Base-by-base conservation (phyloP, 2,113 vertebrate species). In the Brachyistius frenatus region DNA sequence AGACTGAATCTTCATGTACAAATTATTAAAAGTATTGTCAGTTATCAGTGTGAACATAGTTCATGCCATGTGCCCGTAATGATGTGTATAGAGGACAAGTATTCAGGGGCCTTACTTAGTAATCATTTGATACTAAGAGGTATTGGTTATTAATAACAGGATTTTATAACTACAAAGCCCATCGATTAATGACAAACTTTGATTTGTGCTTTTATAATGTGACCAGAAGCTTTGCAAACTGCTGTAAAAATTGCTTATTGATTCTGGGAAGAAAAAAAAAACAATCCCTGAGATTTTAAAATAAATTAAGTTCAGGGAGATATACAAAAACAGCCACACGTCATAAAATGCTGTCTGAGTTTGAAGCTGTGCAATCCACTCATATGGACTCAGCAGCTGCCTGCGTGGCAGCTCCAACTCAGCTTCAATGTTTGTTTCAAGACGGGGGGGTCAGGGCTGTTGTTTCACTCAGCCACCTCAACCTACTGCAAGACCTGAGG, bases 361-460 rank as follows among this genome's bases (percentile, higher is more conserved):
- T 31, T 62, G 79, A 33, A 49, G 53, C 23, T 44, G 44, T 4
- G 65, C 74, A 55, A 57, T 32, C 47, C 61, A 49, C 58, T 74
- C 37, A 39, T n/a, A 30, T 35, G 53, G 65, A 70, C 47, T 30
- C 53, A 65, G 54, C 63, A 80, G 71, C 70, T 67, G 62, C 66
- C 62, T 58, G 71, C 6, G 47, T 63, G 66, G 75, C 79, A 75
- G 61, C 75, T 81, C 53, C 60, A 62, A 33, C 74, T 71, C 62
- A 37, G 41, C 60, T 71, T 55, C 44, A 15, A 39, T 35, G 23
- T 78, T 78, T 66, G 70, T 50, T 63, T 67, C 66, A n/a, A 76
- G 75, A 81, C 62, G 64, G 52, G 14, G 14, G 72, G 56, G 63
- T 67, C 69, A 75, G 4, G 14, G 36, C 15, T 62, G 15, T 16